Base-by-base conservation (phyloP, 1,140 invertebrate genomes). In the Drosophila subobscura region DNA sequence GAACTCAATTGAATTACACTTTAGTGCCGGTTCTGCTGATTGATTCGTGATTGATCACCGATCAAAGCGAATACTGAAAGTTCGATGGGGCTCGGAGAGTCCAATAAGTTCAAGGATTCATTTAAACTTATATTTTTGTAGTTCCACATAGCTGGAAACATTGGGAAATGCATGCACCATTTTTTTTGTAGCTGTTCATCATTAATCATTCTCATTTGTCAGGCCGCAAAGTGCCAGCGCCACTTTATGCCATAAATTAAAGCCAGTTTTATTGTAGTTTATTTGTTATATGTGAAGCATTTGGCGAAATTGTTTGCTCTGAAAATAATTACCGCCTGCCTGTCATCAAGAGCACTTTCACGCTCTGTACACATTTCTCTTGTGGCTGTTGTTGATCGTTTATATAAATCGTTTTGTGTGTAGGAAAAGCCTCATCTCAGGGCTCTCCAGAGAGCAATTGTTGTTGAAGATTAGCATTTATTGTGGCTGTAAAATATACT, bases 321-420 rank as follows among this genome's bases (percentile, higher is more conserved):
- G 29, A 54, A 29, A 66, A 63, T 71, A 77, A 81, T 60, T 57
- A 58, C 41, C 50, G 33, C 8, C 5, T 16, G 46, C 14, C 33
- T n/a, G 22, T 51, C 57, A 59, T 56, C 49, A 57, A 66, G 47
- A 60, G 42, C 59, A 54, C 16, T 46, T 45, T 40, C 20, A 44
- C 33, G 33, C 10, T 12, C 33, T 37, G 33, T 12, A 37, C 33
- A 37, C 33, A 37, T 37, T 37, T 37, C 33, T 37, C 10, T 10
- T 12, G 23, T 14, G 41, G 12, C 44, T 41, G 40, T 57, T 66
- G 41, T 42, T 68, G 33, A 47, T 67, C 45, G 47, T 44, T 75
- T 79, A 71, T 42, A 71, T 71, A 83, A 81, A 61, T 65, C 41
- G 73, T 56, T 68, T 70, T 67, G 59, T 56, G 67, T 27, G 44